Evolutionary conservation across 2,888 invertebrate species (phyloP), one percentile per base, ranked within the genome.

Genomic region (Luperina testacea): DNA sequence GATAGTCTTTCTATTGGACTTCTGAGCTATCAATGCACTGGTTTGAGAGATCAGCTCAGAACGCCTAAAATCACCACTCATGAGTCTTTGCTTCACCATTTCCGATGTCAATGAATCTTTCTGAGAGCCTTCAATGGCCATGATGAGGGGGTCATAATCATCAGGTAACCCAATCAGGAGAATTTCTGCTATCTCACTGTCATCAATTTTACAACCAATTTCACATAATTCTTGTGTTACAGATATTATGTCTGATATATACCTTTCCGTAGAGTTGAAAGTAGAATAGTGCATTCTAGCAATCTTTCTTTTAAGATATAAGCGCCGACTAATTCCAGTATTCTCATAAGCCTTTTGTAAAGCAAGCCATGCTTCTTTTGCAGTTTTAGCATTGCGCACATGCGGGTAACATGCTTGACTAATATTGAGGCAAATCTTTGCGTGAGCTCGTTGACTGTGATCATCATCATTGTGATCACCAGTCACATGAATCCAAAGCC

Each of bases 51-150:
- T 64, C 9, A 64, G 64, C 20, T 64, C 64, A 24, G 64, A 64
- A 64, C 38, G 38, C 64, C 38, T 64, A 38, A 64, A 64, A 64
- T 48, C 64, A 38, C 64, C 64, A 38, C 64, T 64, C 64, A 64
- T 64, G 38, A 42, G 38, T 42, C 38, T 64, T 64, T 64, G 64
- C 38, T 64, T 64, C 42, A 65, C 65, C 65, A 65, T 65, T 15
- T 65, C 65, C 65, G 65, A 65, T 65, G 65, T 65, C 65, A 65
- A 65, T 15, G 65, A 65, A 65, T 42, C 65, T 42, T 24, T 42
- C 42, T 65, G 65, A 38, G 65, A 65, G 65, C 65, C 65, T 65
- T 42, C 65, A 65, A 65, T 65, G 65, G 65, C 42, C 42, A 65
- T 65, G 42, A 65, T 65, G 13, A 42, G 24, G n/a, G 65, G 42